Evolutionary conservation across 2,888 invertebrate species (phyloP).

Genomic region (Platypus cylindrus): DNA sequence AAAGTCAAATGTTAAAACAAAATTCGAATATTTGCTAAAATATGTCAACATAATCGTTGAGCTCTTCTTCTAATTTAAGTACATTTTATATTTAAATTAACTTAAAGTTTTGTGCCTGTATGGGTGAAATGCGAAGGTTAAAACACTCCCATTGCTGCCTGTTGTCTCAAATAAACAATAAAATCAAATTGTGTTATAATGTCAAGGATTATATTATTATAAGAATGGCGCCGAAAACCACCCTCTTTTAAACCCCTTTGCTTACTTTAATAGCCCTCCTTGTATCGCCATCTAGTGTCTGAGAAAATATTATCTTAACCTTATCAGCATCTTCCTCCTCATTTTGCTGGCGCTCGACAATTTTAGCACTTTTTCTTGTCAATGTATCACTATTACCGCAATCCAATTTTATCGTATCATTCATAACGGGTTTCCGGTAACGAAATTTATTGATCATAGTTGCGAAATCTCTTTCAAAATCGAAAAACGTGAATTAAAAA

Average conservation of each 20-base stretch:
- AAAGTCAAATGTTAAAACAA: no score
- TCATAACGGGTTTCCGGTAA: conserved; percentile 28
- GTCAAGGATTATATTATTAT: conserved; percentile 1
- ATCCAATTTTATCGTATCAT: neutral
- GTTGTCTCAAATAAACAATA: neutral
- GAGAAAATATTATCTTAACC: conserved; percentile 12
- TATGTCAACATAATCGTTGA: no score
- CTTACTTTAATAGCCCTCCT: conserved; percentile 24
- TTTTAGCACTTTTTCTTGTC: conserved; percentile 8
- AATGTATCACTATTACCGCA: conserved; percentile 9
- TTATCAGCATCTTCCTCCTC: conserved; percentile 9
- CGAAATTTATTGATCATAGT: conserved; percentile 34
- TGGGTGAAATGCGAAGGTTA: conserved; percentile 10
- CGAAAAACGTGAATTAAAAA: conserved; percentile 3
- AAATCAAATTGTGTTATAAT: neutral
- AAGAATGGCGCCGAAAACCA: conserved; percentile 4
- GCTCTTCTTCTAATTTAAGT: no score
- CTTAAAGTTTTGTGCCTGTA: no score
- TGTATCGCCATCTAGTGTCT: conserved; percentile 16
- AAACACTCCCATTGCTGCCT: conserved; percentile 6
- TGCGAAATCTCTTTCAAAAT: neutral
- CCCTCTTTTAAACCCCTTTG: conserved; percentile 24
- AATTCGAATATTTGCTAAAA: no score
- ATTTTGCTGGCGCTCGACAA: conserved; percentile 5
- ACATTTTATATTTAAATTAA: no score